These are phyloP conservation scores for Salmo trutta DNA, from an alignment of 2,797 vertebrate genomes.

Conservation along the genomic window DNA sequence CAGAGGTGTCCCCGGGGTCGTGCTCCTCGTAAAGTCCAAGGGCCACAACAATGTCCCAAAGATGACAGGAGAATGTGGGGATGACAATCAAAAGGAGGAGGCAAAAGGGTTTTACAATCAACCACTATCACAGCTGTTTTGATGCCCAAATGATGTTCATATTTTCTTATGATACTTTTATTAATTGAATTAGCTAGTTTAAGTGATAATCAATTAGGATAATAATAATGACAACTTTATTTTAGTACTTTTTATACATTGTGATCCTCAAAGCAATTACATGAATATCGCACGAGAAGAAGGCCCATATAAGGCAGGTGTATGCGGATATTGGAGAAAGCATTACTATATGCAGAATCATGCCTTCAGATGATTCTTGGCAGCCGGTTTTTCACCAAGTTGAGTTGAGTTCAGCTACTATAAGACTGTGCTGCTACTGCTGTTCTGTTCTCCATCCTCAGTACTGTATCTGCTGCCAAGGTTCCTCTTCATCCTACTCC, in stretches of 20 bases:
- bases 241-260: not conserved
- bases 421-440: not conserved
- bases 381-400: not conserved
- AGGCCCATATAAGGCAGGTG: not conserved
- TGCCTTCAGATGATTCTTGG: not conserved
- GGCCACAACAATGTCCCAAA: not conserved
- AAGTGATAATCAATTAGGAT: not conserved
- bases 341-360: not conserved
- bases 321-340: not conserved
- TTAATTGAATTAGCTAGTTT: not conserved
- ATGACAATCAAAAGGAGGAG: too few relatives aligned
- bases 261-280: not conserved
- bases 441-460: not conserved
- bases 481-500: not conserved
- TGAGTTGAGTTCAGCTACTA: not conserved
- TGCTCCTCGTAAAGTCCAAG: not conserved
- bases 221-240: not conserved
- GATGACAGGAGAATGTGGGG: too few relatives aligned
- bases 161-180: not conserved
- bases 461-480: not conserved
- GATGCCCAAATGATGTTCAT: not conserved
- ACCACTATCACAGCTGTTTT: not conserved
- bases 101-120: not conserved
- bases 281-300: not conserved
- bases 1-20: not conserved